Evolutionary conservation across 2,113 vertebrate species (phyloP).

Genomic region (Platysternon megacephalum): DNA sequence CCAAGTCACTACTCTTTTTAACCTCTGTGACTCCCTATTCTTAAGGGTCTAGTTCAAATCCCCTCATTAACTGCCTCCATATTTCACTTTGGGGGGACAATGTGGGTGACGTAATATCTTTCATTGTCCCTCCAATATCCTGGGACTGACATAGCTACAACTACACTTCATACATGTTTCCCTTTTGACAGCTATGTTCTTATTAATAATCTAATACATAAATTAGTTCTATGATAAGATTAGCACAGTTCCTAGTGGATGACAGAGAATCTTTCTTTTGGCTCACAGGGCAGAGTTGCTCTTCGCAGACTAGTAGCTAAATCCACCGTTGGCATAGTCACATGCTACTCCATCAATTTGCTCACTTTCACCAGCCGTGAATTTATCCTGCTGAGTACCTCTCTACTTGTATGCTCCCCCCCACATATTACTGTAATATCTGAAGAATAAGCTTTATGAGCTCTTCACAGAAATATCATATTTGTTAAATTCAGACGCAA

Average conservation of each 20-base stretch:
- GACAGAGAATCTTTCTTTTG: neutral
- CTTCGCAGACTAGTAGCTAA: neutral
- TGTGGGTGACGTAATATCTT: neutral
- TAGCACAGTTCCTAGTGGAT: neutral
- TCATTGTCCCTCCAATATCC: neutral
- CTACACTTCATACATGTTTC: neutral
- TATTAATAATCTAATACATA: neutral
- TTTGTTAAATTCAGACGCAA: neutral
- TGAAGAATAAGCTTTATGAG: neutral
- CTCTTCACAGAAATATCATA: neutral
- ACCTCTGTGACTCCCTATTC: neutral
- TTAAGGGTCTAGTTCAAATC: neutral
- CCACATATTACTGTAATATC: neutral
- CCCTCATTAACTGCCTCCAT: neutral
- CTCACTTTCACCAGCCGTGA: neutral
- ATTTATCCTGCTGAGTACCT: neutral
- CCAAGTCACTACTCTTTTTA: neutral
- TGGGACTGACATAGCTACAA: neutral
- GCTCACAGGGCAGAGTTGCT: neutral
- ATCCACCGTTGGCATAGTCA: neutral
- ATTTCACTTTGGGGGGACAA: neutral
- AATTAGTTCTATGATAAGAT: neutral
- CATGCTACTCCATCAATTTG: neutral
- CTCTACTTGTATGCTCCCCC: rapidly evolving
- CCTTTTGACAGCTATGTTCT: neutral